Base-by-base conservation (phyloP, 2,113 vertebrate genomes). In the Caretta caretta region DNA sequence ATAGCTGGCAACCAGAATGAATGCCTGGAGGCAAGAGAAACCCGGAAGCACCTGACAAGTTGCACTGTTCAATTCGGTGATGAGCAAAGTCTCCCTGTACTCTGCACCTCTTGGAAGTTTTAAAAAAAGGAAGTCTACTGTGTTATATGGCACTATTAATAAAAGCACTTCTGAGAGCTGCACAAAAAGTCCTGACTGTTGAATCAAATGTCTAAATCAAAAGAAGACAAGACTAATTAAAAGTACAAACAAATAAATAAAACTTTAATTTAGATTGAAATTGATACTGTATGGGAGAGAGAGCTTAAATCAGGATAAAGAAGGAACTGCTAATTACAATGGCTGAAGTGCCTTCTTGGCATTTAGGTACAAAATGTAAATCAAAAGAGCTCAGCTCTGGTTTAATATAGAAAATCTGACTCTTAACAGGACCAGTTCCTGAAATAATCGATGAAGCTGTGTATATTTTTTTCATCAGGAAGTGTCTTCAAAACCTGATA, bases 161-260 rank as follows among this genome's bases (percentile, higher is more conserved):
- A 50, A 8, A 65, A 62, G 59, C 42, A 53, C 29, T 83, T 92
- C 22, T 59, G 79, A 83, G 25, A 93, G 53, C 14, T 80, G 8
- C 59, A 24, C 50, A 10, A 35, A 94, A 87, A 88, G 38, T 2
- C 14, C 13, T 76, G 84, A 22, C 2, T 89, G 20, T 56, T 88
- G 78, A 86, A 93, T 80, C 31, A 86, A 81, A 56, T 48, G 86
- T 8, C 35, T 46, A n/a, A 91, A 49, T 48, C 46, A 14, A 85
- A 93, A 95, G 57, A 62, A 62, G 4, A 86, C 57, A 16, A 84
- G 72, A 78, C 83, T 86, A 86, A 94, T 94, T 94, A 85, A 89
- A 86, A 89, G 3, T 19, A 29, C 53, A 16, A 22, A 38, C 1
- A 49, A 90, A 91, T 75, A 83, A 54, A 83, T 80, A n/a, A n/a